Percentiles rank a stretch among this genome's conserved stretches.
phyloP scores from a whole-genome alignment of 2,113 vertebrate species.

The Tetrao urogallus region DNA sequence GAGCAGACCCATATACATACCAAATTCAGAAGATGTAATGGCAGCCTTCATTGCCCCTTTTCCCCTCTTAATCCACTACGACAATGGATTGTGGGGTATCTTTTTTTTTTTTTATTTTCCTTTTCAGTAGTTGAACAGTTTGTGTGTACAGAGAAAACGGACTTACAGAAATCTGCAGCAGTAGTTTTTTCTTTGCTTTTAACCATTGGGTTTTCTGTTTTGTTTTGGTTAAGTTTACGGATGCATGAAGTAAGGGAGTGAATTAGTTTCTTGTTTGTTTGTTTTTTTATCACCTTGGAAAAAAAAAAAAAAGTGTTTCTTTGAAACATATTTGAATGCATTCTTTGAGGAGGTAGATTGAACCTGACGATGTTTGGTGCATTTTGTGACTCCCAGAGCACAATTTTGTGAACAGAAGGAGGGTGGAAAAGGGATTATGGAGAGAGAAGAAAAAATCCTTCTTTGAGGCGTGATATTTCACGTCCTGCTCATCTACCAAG shows the following conservation, averaged over 20 bases:
- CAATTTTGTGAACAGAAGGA: conserved; percentile 71
- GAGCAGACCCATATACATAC: conserved; percentile 88
- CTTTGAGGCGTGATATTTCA: conserved; percentile 38
- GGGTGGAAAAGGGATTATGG: conserved; percentile 59
- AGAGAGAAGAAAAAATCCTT: conserved; percentile 50
- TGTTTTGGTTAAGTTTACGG: conserved; percentile 81
- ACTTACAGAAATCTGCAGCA: conserved; percentile 83
- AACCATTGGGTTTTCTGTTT: conserved; percentile 75
- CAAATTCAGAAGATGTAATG: conserved; percentile 87
- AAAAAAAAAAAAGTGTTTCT: conserved; percentile 39
- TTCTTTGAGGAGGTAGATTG: conserved; percentile 78
- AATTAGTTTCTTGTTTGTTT: conserved; percentile 78
- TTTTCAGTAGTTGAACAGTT: conserved; percentile 84
- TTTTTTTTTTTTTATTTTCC: conserved; percentile 47
- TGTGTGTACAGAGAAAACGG: conserved; percentile 90
- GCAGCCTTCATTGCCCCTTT: conserved; percentile 77
- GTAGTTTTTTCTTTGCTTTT: conserved; percentile 85
- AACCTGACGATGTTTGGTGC: conserved; percentile 75
- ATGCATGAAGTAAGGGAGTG: conserved; percentile 85
- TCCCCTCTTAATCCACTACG: conserved; percentile 77
- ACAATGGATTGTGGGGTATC: conserved; percentile 76
- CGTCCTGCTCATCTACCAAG: conserved; percentile 62
- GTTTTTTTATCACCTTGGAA: conserved; percentile 63
- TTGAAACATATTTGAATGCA: conserved; percentile 73
- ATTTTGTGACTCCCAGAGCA: conserved; percentile 80